Conservation (phyloP, 2,888 invertebrate genomes). For the Cryptocephalus moraei region DNA sequence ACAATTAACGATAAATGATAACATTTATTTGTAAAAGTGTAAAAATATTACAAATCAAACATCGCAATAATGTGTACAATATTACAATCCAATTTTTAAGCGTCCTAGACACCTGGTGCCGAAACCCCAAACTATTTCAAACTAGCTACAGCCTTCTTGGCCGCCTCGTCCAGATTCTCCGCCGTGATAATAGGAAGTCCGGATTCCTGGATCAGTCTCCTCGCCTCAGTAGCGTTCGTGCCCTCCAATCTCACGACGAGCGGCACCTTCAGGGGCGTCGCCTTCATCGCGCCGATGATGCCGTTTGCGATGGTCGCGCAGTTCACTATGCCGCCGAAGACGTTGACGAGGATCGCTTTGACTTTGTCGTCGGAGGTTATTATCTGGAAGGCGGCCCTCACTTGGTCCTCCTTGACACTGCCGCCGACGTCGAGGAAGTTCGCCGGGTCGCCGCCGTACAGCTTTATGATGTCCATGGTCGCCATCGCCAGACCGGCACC, state of each 20-base stretch:
- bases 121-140: conserved; percentile 8
- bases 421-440: conserved; percentile 99
- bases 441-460: conserved; percentile 93
- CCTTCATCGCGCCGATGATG: conserved; percentile 78
- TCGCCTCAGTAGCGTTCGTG: conserved; percentile 81
- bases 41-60: no score
- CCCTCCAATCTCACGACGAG: conserved; percentile 93
- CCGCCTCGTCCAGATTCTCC: conserved; percentile 84
- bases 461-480: conserved; percentile 97
- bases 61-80: no score
- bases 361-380: conserved; percentile 81
- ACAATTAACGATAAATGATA: no score
- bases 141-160: conserved; percentile 67
- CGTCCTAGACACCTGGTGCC: no score
- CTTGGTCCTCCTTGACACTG: conserved; percentile 88
- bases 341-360: conserved; percentile 92
- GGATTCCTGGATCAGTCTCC: conserved; percentile 70
- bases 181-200: conserved; percentile 77
- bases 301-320: conserved; percentile 96
- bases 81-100: no score
- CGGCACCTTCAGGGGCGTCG: conserved; percentile 71
- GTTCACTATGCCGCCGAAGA: conserved; percentile 98
- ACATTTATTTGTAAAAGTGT: no score
- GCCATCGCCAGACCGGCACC: conserved; percentile 99
- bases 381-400: conserved; percentile 84